Evolutionary conservation across 1,140 invertebrate genomes (phyloP), one percentile per base, ranked within the genome.

Genomic region (Drosophila ercepeae): DNA sequence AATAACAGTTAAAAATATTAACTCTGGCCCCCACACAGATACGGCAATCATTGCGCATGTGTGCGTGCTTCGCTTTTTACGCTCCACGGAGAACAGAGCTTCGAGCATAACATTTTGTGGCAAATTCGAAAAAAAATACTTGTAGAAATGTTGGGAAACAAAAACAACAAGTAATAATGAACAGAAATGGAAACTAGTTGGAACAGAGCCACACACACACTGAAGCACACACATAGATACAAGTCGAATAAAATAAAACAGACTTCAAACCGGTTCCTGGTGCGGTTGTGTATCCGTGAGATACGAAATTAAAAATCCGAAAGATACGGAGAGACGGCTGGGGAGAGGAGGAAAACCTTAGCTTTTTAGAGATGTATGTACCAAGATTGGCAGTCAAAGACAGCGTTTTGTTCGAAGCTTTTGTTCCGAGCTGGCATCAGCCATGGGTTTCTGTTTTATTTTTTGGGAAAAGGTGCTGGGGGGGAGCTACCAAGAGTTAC

Each of bases 1-100:
- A 72, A 86, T 81, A 86, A 86, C 81, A 67, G 82, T 88, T 84
- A 86, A 88, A 81, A 73, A 61, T 81, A 81, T 81, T 81, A 81
- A 81, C 71, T 75, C 36, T 39, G 52, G 67, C 36, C 52, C 42
- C 42, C 16, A 64, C 52, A 54, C 21, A 45, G 54, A 21, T 42
- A 65, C 42, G 19, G 21, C 71, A 67, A 50, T 72, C 75, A 84
- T 46, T 86, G 79, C 79, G 79, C 79, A 84, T 84, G 79, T 84
- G 79, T 84, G 76, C 79, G 79, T 86, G 79, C 61, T 78, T 68
- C 55, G 71, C 42, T 72, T 84, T 84, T 75, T 71, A 75, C 81
- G 79, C 79, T 72, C 60, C 41, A 64, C 32, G 50, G 65, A 73
- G 57, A 67, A 29, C 49, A 44, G 8, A 57, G 39, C 39, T 42